phyloP scores from a whole-genome alignment of 2,888 invertebrate species.

The Masnerella sp. region DNA sequence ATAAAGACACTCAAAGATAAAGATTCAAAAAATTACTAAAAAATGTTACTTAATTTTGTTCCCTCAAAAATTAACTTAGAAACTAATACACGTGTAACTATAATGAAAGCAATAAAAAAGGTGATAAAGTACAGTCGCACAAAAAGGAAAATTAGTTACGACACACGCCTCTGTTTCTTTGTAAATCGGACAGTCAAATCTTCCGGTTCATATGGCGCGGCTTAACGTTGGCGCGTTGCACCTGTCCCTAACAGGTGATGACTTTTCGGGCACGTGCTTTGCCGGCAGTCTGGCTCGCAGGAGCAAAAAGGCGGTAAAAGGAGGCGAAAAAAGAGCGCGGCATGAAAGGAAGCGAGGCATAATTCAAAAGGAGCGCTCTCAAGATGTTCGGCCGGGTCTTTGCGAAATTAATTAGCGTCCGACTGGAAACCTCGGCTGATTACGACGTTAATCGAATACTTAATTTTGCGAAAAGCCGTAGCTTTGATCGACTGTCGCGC shows the following conservation, averaged over 20 bases:
- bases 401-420: slow-evolving; percentile 29
- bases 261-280: slow-evolving; percentile 62
- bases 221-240: slow-evolving; percentile 29
- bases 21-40: too few relatives aligned
- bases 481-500: slow-evolving; percentile 29
- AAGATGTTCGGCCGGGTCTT: slow-evolving; percentile 37
- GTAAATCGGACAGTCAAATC: background rate
- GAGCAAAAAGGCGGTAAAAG: background rate
- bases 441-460: slow-evolving; percentile 26
- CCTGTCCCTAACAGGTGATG: slow-evolving; percentile 73
- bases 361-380: slow-evolving; percentile 42
- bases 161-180: slow-evolving; percentile 15
- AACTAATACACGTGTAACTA: too few relatives aligned
- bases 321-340: background rate
- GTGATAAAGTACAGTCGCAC: background rate
- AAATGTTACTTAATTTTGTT: too few relatives aligned
- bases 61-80: too few relatives aligned
- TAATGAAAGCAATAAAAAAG: background rate
- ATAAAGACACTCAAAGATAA: too few relatives aligned
- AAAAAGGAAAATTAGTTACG: slow-evolving; percentile 28
- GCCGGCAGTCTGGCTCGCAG: slow-evolving; percentile 24
- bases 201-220: background rate
- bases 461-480: slow-evolving; percentile 14
- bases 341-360: slow-evolving; percentile 9
- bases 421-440: slow-evolving; percentile 15